A percentile compares a stretch with the other conserved stretches of the same genome.
phyloP scores from a whole-genome alignment of 2,888 invertebrate genomes.

The Caradrina kadenii region DNA sequence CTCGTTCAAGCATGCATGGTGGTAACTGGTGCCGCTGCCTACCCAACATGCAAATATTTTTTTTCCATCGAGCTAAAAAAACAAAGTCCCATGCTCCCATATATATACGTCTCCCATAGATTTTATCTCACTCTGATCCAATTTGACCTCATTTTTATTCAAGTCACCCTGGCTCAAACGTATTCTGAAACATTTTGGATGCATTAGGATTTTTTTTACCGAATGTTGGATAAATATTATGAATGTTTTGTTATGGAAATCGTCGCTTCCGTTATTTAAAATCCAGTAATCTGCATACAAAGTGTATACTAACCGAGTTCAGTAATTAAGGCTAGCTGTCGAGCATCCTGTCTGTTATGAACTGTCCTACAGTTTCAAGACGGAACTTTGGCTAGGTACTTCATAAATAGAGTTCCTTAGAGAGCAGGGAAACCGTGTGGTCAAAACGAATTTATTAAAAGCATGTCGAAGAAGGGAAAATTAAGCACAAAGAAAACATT shows the following conservation, averaged over 20 bases:
- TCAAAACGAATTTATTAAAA: slow-evolving; percentile 10
- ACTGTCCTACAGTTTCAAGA: slow-evolving; percentile 25
- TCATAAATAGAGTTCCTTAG: slow-evolving; percentile 18
- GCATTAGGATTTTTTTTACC: slow-evolving; percentile 81
- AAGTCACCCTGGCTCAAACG: slow-evolving; percentile 80
- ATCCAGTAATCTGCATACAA: slow-evolving; percentile 34
- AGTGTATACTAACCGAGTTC: slow-evolving; percentile 24
- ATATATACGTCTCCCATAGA: slow-evolving; percentile 71
- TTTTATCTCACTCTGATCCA: slow-evolving; percentile 83
- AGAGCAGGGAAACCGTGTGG: not conserved
- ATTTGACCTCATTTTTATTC: slow-evolving; percentile 88
- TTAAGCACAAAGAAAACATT: not conserved
- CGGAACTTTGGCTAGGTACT: slow-evolving; percentile 31
- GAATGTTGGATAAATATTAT: slow-evolving; percentile 60
- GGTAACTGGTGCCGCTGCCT: slow-evolving; percentile 1
- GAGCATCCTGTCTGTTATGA: slow-evolving; percentile 23
- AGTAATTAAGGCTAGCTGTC: slow-evolving; percentile 23
- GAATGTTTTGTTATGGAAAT: slow-evolving; percentile 47
- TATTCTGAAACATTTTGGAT: slow-evolving; percentile 85
- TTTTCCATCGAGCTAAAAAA: slow-evolving; percentile 50
- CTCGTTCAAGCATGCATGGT: not conserved
- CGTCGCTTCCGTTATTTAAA: slow-evolving; percentile 33
- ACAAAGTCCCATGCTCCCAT: slow-evolving; percentile 58
- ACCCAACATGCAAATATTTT: slow-evolving; percentile 31
- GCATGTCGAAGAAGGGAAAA: not conserved